Evolutionary conservation across 2,888 invertebrate species (phyloP).

Genomic region (Siphonodentalium dalli): DNA sequence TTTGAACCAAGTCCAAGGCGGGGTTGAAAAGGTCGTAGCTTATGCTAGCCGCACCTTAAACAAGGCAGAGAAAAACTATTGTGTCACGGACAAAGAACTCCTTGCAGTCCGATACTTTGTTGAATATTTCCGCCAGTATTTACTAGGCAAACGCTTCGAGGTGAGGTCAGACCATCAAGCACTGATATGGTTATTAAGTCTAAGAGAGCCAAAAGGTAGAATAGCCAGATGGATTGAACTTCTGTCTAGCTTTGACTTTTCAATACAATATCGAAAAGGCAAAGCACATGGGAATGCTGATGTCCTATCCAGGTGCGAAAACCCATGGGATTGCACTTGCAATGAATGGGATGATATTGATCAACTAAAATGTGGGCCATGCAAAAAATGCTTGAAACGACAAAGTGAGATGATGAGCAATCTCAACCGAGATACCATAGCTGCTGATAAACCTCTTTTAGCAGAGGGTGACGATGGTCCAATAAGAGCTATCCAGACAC

Average conservation of each 20-base stretch:
- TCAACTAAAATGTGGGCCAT: no score
- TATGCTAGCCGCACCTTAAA: constrained; percentile 19
- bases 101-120: constrained; percentile 23
- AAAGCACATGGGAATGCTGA: constrained; percentile 18
- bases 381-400: no score
- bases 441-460: no score
- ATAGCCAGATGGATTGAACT: constrained; percentile 21
- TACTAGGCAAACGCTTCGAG: constrained; percentile 11
- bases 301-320: constrained; percentile 14
- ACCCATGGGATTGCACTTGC: no score
- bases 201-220: constrained; percentile 9
- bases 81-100: constrained; percentile 20
- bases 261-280: constrained; percentile 14
- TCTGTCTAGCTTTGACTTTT: constrained; percentile 11
- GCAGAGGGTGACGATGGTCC: no score
- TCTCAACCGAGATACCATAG: no score
- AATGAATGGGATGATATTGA: no score
- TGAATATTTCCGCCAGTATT: constrained; percentile 20
- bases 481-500: no score
- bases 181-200: constrained; percentile 18
- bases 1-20: not conserved
- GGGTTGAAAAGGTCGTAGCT: not conserved
- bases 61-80: no score
- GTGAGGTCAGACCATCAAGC: constrained; percentile 22
- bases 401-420: no score